Conservation (phyloP, 2,113 vertebrate genomes). For the Zosterops lateralis region DNA sequence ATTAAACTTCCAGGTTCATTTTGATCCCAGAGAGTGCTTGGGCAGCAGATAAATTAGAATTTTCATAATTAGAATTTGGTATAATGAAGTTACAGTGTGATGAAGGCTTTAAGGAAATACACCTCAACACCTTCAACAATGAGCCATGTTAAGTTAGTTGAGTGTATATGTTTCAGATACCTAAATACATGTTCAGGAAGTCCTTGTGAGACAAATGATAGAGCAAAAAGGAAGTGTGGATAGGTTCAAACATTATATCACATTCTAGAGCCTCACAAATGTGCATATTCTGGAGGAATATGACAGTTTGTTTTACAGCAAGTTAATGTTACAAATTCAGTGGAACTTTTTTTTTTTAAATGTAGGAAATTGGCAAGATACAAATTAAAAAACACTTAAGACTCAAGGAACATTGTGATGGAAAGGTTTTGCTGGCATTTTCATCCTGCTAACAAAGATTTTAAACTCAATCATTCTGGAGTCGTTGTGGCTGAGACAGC, state of each 20-base stretch:
- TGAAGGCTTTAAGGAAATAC: not conserved
- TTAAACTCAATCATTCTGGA: not conserved
- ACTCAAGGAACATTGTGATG: not conserved
- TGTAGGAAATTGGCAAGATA: fast-evolving
- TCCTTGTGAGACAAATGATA: not conserved
- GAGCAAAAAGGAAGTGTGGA: not conserved
- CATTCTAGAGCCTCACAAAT: not conserved
- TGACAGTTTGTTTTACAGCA: not conserved
- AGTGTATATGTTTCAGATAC: not conserved
- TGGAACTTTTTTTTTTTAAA: not conserved
- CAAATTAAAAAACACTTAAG: not conserved
- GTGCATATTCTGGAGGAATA: not conserved
- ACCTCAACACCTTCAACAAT: not conserved
- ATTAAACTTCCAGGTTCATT: not conserved
- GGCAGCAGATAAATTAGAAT: not conserved
- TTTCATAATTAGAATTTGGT: not conserved
- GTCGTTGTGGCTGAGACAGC: fast-evolving
- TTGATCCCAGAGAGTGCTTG: not conserved
- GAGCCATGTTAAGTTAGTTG: not conserved
- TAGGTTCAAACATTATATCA: not conserved
- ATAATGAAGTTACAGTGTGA: not conserved
- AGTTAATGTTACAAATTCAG: not conserved
- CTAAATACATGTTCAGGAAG: not conserved
- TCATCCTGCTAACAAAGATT: not conserved
- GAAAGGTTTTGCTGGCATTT: not conserved